These are phyloP conservation scores for Burhinus bistriatus DNA, from an alignment of 2,113 vertebrate species.

Conservation along the genomic window DNA sequence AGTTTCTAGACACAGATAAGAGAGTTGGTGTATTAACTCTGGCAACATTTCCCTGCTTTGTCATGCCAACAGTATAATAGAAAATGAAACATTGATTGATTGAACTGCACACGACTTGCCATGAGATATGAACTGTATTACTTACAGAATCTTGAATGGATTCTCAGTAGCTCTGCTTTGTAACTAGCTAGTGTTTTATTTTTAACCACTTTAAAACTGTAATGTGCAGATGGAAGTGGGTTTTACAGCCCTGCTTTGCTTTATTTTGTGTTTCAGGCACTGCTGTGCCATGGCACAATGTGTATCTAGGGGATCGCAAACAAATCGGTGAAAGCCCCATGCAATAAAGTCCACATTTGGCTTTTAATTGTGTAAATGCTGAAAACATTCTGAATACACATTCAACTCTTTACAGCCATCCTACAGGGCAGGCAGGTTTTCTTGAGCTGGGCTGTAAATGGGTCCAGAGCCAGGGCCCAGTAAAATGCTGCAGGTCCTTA, in stretches of 20 bases:
- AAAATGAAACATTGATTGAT: not conserved
- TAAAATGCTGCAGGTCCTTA: not conserved
- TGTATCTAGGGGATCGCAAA: not conserved
- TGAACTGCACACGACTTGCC: not conserved
- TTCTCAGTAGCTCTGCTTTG: not conserved
- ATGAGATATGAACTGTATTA: not conserved
- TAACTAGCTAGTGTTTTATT: not conserved
- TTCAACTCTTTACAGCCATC: not conserved
- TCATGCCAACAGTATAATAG: conserved; percentile 1
- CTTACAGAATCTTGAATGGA: not conserved
- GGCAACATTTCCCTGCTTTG: not conserved
- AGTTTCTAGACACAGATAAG: not conserved
- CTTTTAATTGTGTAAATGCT: not conserved
- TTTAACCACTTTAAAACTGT: not conserved
- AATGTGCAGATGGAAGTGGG: not conserved
- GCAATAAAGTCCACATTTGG: not conserved
- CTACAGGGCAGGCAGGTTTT: not conserved
- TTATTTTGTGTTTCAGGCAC: not conserved
- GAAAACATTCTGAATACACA: not conserved
- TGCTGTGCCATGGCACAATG: not conserved
- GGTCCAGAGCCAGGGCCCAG: not conserved
- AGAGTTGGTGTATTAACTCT: not conserved
- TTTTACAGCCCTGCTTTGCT: not conserved
- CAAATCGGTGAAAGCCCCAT: not conserved
- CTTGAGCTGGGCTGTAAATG: not conserved